Evolutionary conservation across 2,113 vertebrate genomes (phyloP).

Genomic region (Phrynocephalus versicolor): DNA sequence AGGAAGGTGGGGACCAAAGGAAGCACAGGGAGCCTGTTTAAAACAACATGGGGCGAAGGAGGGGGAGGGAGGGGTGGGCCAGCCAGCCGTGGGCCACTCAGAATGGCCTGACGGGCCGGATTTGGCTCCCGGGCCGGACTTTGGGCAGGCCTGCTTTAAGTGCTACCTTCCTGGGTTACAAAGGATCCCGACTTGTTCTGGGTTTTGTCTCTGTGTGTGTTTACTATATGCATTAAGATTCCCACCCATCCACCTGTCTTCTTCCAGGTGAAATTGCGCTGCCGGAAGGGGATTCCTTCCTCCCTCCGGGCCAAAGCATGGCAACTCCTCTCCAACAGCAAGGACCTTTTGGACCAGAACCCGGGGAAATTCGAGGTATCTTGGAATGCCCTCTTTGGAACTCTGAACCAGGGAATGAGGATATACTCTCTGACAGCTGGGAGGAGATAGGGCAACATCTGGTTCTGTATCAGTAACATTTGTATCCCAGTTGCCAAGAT

Average conservation of each 20-base stretch:
- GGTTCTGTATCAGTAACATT: neutral
- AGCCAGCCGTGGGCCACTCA: too few relatives aligned
- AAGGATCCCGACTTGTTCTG: neutral
- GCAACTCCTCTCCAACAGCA: constrained; percentile 89
- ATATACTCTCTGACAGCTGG: neutral
- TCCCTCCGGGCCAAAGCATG: constrained; percentile 88
- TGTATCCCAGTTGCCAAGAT: neutral
- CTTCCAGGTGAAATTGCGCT: constrained; percentile 88
- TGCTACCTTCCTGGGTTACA: neutral
- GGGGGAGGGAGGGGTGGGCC: too few relatives aligned
- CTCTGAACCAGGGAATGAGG: too few relatives aligned
- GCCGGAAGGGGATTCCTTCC: constrained; percentile 90
- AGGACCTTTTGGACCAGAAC: constrained; percentile 85
- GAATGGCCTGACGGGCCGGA: too few relatives aligned
- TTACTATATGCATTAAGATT: neutral
- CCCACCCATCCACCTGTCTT: neutral
- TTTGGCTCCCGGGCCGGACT: too few relatives aligned
- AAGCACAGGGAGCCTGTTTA: too few relatives aligned
- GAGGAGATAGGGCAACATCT: neutral
- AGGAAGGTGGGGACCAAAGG: too few relatives aligned
- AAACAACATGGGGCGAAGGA: too few relatives aligned
- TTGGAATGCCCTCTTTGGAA: neutral
- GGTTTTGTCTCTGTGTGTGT: neutral
- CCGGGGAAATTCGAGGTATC: constrained; percentile 86
- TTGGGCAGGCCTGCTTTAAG: too few relatives aligned